These are phyloP conservation scores for Montipora foliosa DNA, from an alignment of 64 coral and sea anemone species.

Conservation along the genomic window DNA sequence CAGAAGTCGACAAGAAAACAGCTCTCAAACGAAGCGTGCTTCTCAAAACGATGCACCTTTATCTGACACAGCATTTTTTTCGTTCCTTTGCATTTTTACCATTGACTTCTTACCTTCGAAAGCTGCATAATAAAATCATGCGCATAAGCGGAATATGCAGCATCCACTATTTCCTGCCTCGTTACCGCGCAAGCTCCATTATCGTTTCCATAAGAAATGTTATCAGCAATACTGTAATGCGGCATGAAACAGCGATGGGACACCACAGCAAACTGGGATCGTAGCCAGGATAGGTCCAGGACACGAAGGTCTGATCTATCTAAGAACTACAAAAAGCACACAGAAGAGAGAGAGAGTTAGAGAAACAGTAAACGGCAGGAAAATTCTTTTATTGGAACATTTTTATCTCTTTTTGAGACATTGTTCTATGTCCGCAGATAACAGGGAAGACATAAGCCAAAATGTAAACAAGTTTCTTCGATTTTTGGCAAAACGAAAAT, in stretches of 20 bases:
- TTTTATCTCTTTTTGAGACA: no score
- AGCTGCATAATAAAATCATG: conserved; percentile 70
- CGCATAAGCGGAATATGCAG: conserved; percentile 63
- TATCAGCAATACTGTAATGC: conserved; percentile 80
- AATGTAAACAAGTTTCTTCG: no score
- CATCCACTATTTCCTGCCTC: conserved; percentile 63
- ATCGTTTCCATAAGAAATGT: conserved; percentile 81
- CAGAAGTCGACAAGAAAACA: no score
- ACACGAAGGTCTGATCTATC: conserved; percentile 63
- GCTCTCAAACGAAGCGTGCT: no score
- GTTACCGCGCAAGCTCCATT: conserved; percentile 30
- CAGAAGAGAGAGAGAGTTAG: not conserved
- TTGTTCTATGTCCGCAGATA: no score
- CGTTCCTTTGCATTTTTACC: not conserved
- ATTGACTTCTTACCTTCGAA: conserved; percentile 49
- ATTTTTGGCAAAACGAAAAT: no score
- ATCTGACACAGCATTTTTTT: not conserved
- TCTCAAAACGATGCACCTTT: no score
- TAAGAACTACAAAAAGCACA: conserved; percentile 58
- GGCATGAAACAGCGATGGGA: conserved; percentile 67
- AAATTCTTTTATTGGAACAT: no score
- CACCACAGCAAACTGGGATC: conserved; percentile 81
- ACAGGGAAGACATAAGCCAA: no score
- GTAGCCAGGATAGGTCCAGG: conserved; percentile 69
- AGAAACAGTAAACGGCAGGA: no score